Percentiles rank a stretch among this genome's conserved stretches.
Evolutionary conservation across 2,888 invertebrate species (phyloP).

Genomic region (Tupiocoris notatus): DNA sequence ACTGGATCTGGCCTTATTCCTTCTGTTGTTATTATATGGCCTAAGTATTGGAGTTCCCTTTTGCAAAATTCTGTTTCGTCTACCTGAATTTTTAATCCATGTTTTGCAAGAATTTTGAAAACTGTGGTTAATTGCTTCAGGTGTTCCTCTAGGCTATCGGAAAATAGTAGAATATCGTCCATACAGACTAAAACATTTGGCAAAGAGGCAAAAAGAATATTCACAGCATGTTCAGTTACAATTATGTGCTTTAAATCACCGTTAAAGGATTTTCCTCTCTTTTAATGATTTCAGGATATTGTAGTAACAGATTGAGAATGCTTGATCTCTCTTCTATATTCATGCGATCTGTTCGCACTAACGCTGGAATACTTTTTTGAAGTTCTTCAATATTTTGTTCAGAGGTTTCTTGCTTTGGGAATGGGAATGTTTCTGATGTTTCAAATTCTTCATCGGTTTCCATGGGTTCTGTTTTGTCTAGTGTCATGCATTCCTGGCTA

Average conservation of each 20-base stretch:
- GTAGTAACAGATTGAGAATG: neutral
- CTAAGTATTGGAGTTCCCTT: slow-evolving; percentile 31
- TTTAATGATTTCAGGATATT: slow-evolving; percentile 39
- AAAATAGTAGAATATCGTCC: slow-evolving; percentile 43
- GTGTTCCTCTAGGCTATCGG: slow-evolving; percentile 16
- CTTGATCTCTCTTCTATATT: slow-evolving; percentile 22
- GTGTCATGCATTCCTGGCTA: too few species aligned
- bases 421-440: too few species aligned
- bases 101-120: slow-evolving; percentile 6
- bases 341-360: slow-evolving; percentile 24
- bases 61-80: slow-evolving; percentile 43
- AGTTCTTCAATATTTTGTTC: too few species aligned
- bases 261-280: slow-evolving; percentile 13
- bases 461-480: too few species aligned
- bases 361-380: too few species aligned
- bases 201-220: too few species aligned
- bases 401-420: too few species aligned
- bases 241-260: slow-evolving; percentile 35
- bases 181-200: slow-evolving; percentile 41
- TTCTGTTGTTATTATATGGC: too few species aligned
- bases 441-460: too few species aligned
- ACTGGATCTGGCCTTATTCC: slow-evolving; percentile 36
- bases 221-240: slow-evolving; percentile 25
- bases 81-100: slow-evolving; percentile 38
- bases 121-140: slow-evolving; percentile 12